Base-by-base conservation (phyloP, 2,797 vertebrate species). In the Cossypha polioptera region DNA sequence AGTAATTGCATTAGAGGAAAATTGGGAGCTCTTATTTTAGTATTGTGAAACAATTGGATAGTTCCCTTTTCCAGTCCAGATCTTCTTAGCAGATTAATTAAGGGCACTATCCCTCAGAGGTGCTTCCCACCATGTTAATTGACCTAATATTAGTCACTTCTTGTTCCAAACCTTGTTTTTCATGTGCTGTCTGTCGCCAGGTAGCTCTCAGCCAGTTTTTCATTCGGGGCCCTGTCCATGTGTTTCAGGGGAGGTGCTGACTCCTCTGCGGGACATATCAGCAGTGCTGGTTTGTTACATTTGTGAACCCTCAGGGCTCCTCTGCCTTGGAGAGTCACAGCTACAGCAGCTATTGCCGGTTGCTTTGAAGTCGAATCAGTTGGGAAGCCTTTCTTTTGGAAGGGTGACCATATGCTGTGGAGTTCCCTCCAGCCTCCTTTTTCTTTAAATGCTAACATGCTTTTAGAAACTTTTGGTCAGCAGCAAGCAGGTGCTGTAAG, bases 1-100 rank as follows among this genome's bases (percentile, higher is more conserved):
- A 90, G 88, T 89, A 90, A 68, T 26, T 59, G 66, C 45, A 10
- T 77, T 63, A 71, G 31, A 88, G 40, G 61, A 74, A 42, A 45
- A 50, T 22, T 4, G 2, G 16, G 58, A 84, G 66, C 42, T 92
- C 35, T 81, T 76, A 7, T 55, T 92, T 92, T 36, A 42, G 42
- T 66, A n/a, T 89, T 95, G 67, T 24, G 6, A 78, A 94, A 90
- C 45, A 48, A 13, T 82, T 42, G 62, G 55, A 16, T 91, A 31
- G 92, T 97, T 96, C 90, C 73, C 88, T 94, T 83, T 91, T 78
- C 51, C 80, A 77, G 45, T 92, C 61, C 31, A 84, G 7, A 53
- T 87, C 53, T 77, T 93, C n/a, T 42, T 61, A 87, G 47, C 54
- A 92, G 73, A 86, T 92, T 15, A 91, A 43, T 95, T 90, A 58